Evolutionary conservation across 2,888 invertebrate species (phyloP).

Genomic region (Calephelis perditalis): DNA sequence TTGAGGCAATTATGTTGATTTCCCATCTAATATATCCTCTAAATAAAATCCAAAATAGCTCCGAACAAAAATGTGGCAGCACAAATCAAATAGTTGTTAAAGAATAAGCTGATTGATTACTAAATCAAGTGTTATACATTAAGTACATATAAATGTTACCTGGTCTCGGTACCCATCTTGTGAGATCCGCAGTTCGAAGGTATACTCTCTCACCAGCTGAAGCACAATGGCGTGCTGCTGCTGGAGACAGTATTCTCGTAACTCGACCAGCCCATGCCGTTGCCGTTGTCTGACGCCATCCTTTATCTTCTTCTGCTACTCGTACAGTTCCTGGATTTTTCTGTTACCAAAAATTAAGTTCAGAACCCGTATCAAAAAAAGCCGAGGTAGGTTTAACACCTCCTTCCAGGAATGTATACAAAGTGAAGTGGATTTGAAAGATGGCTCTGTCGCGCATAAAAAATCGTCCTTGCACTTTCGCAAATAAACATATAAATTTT

Average conservation of each 20-base stretch:
- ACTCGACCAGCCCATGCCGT: conserved; percentile 90
- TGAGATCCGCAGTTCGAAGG: conserved; percentile 86
- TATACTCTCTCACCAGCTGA: conserved; percentile 88
- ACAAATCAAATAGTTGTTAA: too few species aligned
- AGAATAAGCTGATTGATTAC: too few species aligned
- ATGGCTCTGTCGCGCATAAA: too few species aligned
- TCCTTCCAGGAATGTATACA: too few species aligned
- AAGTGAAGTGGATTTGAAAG: too few species aligned
- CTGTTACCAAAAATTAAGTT: conserved; percentile 33
- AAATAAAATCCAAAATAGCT: too few species aligned
- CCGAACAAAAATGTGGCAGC: too few species aligned
- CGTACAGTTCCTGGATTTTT: conserved; percentile 92
- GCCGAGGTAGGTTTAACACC: too few species aligned
- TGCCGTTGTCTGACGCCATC: conserved; percentile 89
- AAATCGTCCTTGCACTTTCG: too few species aligned
- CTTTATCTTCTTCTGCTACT: conserved; percentile 93
- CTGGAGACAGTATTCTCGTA: conserved; percentile 66
- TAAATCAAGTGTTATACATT: not conserved
- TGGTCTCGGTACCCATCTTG: conserved; percentile 87
- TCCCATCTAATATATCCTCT: too few species aligned
- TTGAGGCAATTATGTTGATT: too few species aligned
- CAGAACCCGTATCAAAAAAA: not conserved
- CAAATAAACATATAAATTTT: too few species aligned
- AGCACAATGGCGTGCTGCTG: conserved; percentile 86
- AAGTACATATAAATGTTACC: conserved; percentile 53